Evolutionary conservation across 2,888 invertebrate species (phyloP).

Genomic region (Tricholauxania praeusta): DNA sequence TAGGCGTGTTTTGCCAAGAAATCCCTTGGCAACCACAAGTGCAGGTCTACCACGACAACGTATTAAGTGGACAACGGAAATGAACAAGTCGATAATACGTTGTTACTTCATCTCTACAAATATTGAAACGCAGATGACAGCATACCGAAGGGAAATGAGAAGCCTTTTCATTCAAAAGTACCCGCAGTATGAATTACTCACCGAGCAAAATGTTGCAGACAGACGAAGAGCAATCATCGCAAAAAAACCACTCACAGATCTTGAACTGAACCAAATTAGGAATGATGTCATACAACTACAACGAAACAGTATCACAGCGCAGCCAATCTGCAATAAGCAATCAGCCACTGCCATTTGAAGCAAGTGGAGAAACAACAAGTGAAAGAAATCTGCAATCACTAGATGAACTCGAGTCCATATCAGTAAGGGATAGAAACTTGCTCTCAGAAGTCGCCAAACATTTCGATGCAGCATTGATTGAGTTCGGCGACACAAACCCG

Average conservation of each 20-base stretch:
- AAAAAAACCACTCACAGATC: not conserved
- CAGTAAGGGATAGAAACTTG: not conserved
- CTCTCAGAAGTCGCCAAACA: not conserved
- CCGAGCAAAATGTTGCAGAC: constrained; percentile 16
- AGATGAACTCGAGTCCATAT: no score
- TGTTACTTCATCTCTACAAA: not conserved
- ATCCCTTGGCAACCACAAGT: constrained; percentile 5
- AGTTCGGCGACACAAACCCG: not conserved
- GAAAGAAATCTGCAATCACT: no score
- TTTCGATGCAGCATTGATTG: not conserved
- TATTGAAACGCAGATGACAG: not conserved
- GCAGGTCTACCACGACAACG: not conserved
- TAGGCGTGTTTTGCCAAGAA: constrained; percentile 6
- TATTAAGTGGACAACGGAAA: constrained; percentile 13
- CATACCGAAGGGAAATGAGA: constrained; percentile 7
- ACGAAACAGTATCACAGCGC: no score
- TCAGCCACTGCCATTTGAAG: no score
- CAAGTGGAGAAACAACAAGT: no score
- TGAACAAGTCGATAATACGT: not conserved
- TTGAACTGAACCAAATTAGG: not conserved
- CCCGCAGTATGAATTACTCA: not conserved
- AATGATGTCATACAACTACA: not conserved
- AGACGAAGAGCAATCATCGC: not conserved
- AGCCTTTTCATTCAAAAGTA: not conserved
- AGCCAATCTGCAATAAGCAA: no score